These are phyloP conservation scores for Bos javanicus DNA, from an alignment of 2,113 vertebrate species.

Conservation along the genomic window DNA sequence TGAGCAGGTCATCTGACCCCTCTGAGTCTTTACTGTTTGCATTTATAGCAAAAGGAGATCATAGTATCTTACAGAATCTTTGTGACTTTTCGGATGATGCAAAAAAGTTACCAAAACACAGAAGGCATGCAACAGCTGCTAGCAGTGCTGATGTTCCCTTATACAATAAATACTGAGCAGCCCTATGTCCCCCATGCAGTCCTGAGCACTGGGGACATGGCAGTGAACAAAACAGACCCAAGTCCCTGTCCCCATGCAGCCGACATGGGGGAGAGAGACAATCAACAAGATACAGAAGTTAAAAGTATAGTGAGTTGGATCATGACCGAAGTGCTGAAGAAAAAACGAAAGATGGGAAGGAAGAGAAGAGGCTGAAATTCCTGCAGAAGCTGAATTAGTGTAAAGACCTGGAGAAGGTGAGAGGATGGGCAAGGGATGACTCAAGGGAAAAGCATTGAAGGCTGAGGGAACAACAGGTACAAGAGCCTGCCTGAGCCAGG, in stretches of 20 bases:
- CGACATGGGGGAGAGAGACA: background rate
- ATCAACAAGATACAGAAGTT: background rate
- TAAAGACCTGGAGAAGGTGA: background rate
- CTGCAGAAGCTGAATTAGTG: background rate
- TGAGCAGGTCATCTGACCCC: background rate
- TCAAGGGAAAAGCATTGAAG: background rate
- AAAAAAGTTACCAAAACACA: background rate
- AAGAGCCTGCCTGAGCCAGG: background rate
- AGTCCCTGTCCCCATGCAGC: background rate
- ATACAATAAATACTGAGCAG: background rate
- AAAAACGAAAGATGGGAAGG: background rate
- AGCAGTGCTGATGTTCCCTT: background rate
- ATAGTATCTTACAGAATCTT: background rate
- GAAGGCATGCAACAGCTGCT: background rate
- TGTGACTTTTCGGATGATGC: background rate
- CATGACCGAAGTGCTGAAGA: background rate
- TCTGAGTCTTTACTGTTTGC: background rate
- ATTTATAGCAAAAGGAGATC: background rate
- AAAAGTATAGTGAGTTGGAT: background rate
- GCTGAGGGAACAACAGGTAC: background rate
- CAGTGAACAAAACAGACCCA: background rate
- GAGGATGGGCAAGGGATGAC: background rate
- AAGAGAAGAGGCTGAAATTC: background rate
- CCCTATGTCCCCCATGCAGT: accelerated
- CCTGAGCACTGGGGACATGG: background rate